A percentile compares a stretch with the other conserved stretches of the same genome.
Evolutionary conservation across 1,140 invertebrate species (phyloP).

Genomic region (Octopus bimaculoides): DNA sequence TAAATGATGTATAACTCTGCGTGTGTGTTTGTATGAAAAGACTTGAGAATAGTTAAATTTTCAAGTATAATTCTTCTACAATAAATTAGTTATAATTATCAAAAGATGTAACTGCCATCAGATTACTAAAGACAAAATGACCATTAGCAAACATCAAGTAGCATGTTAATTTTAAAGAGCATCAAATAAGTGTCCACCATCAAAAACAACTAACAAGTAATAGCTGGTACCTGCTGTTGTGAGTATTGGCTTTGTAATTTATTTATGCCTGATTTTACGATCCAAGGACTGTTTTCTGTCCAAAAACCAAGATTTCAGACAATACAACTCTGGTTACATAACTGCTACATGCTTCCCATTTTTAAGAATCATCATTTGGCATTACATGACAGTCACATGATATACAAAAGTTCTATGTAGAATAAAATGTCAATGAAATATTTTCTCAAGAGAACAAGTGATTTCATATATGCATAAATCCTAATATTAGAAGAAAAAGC

Average conservation of each 20-base stretch:
- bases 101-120: neutral
- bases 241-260: neutral
- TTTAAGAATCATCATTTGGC: constrained; percentile 3
- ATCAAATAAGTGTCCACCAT: neutral
- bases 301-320: constrained; percentile 7
- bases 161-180: neutral
- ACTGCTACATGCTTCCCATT: neutral
- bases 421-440: no score
- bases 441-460: no score
- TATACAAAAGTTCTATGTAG: no score
- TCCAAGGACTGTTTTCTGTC: constrained; percentile 1
- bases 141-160: neutral
- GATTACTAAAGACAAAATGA: constrained; percentile 4
- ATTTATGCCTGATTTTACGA: constrained; percentile 3
- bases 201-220: neutral
- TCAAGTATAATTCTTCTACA: no score
- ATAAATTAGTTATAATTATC: no score
- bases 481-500: no score
- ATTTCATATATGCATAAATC: no score
- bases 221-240: neutral
- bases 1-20: no score
- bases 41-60: no score
- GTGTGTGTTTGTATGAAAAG: no score
- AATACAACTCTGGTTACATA: neutral
- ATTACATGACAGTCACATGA: no score